phyloP scores from a whole-genome alignment of 2,797 vertebrate species.

The Lagorchestes hirsutus region DNA sequence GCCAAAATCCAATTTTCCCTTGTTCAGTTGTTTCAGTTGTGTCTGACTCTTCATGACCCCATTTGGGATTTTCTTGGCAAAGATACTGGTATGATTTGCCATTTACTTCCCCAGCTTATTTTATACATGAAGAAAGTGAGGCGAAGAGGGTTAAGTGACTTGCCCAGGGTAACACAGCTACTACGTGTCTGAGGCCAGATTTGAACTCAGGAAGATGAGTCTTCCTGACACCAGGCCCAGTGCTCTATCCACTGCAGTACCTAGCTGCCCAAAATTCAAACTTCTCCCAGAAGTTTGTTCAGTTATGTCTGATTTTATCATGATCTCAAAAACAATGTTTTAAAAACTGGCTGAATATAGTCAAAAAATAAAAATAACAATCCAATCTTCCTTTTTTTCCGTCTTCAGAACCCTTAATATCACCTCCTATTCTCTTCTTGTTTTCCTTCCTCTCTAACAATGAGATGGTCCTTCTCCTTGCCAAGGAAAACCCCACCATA shows the following conservation, averaged over 20 bases:
- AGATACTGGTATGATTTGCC: background rate
- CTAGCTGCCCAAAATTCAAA: background rate
- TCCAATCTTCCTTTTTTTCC: background rate
- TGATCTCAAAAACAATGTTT: background rate
- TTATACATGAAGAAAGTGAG: background rate
- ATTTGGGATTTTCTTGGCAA: background rate
- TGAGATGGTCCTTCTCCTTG: background rate
- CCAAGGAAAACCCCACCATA: background rate
- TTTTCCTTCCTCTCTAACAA: background rate
- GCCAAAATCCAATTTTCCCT: background rate
- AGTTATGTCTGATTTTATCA: background rate
- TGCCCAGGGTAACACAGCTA: background rate
- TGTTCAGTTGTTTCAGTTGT: background rate
- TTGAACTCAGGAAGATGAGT: background rate
- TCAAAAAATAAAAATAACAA: background rate
- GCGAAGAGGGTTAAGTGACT: background rate
- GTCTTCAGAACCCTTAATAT: background rate
- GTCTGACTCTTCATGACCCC: background rate
- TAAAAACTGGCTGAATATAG: background rate
- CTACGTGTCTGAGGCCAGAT: background rate
- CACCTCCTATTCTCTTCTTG: background rate
- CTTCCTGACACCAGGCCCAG: background rate
- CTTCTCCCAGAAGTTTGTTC: background rate
- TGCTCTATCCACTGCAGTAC: background rate
- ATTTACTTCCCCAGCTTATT: background rate